A percentile compares a stretch with the other conserved stretches of the same genome.
These are phyloP conservation scores for Dichetophora obliterata DNA, from an alignment of 2,888 invertebrate genomes.

Conservation along the genomic window DNA sequence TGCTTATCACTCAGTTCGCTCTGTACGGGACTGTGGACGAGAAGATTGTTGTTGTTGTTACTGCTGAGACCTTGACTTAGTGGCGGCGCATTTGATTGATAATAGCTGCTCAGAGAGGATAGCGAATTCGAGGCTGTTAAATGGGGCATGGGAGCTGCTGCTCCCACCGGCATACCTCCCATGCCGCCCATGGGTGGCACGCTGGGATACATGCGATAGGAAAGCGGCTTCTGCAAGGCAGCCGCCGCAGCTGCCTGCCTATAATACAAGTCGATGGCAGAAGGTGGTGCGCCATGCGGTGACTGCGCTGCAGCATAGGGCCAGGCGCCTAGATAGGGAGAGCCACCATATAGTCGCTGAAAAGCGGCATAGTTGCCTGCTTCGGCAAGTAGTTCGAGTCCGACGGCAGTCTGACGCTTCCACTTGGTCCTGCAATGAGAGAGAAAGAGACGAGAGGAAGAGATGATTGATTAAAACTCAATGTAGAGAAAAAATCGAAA, in stretches of 20 bases:
- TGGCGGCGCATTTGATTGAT: constrained; percentile 66
- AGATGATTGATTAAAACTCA: not conserved
- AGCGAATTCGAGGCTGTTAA: constrained; percentile 75
- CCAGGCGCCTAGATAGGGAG: constrained; percentile 77
- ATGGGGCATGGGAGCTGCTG: constrained; percentile 59
- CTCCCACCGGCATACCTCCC: constrained; percentile 47
- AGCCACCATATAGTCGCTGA: constrained; percentile 87
- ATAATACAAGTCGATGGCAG: constrained; percentile 84
- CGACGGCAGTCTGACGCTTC: constrained; percentile 99
- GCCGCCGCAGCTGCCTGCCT: constrained; percentile 81
- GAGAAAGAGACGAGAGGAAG: constrained; percentile 18
- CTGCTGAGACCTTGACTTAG: constrained; percentile 37
- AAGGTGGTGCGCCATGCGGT: constrained; percentile 76
- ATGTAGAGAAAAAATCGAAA: not conserved
- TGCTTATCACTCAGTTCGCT: constrained; percentile 50
- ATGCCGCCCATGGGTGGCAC: constrained; percentile 64
- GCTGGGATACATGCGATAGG: constrained; percentile 74
- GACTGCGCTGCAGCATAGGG: constrained; percentile 73
- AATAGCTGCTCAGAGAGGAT: constrained; percentile 72
- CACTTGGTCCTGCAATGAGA: constrained; percentile 87
- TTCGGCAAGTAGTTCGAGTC: constrained; percentile 94
- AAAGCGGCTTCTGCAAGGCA: constrained; percentile 88
- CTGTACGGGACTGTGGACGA: constrained; percentile 42
- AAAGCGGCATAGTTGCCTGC: constrained; percentile 98
- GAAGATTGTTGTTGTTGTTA: not conserved